A percentile compares a stretch with the other conserved stretches of the same genome.
Conservation (phyloP, 2,888 invertebrate species). For the Oscheius onirici region DNA sequence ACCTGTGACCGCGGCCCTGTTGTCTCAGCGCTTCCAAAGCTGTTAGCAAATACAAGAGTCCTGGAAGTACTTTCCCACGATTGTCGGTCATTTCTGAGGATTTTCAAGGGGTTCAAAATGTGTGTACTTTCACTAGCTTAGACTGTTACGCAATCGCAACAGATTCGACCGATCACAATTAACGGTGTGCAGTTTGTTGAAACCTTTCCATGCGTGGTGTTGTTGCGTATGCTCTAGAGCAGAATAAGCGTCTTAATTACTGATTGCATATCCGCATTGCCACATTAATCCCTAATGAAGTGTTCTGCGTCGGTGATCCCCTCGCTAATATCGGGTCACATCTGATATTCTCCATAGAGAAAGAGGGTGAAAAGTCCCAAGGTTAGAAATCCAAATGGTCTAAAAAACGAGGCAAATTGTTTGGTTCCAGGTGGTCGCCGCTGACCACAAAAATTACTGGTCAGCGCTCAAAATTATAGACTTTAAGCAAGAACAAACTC, state of each 20-base stretch:
- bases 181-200: neutral
- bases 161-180: neutral
- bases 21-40: constrained; percentile 30
- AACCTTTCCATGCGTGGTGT: constrained; percentile 19
- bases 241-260: constrained; percentile 27
- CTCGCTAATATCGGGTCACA: constrained; percentile 14
- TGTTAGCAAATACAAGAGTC: constrained; percentile 12
- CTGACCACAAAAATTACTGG: constrained; percentile 9
- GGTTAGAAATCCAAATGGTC: neutral
- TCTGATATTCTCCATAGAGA: constrained; percentile 14
- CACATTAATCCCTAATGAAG: constrained; percentile 34
- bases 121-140: too few relatives aligned
- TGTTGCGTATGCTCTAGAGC: constrained; percentile 12
- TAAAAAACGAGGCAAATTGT: neutral
- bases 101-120: too few relatives aligned
- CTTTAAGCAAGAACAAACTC: neutral
- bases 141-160: constrained; percentile 4
- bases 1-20: constrained; percentile 34
- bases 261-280: constrained; percentile 33
- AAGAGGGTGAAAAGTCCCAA: neutral
- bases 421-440: constrained; percentile 23
- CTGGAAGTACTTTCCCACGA: neutral
- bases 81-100: too few relatives aligned
- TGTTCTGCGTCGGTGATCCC: constrained; percentile 21
- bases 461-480: constrained; percentile 4